Evolutionary conservation across 2,797 vertebrate species (phyloP).

Genomic region (Morus bassanus): DNA sequence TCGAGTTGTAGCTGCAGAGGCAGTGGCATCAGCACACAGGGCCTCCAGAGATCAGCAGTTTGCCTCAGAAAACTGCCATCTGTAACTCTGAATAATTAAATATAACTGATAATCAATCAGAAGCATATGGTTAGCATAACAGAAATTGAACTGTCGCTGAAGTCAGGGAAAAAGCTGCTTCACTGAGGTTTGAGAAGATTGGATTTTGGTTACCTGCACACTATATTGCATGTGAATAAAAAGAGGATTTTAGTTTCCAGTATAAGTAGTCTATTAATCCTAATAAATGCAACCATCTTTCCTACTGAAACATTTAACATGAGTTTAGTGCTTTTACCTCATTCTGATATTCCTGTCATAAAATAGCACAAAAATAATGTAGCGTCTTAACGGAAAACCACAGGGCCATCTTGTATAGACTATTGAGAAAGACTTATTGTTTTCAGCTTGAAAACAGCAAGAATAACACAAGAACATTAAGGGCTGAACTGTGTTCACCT

Average conservation of each 20-base stretch:
- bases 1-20: not conserved
- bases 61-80: conserved; percentile 61
- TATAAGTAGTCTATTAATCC: conserved; percentile 63
- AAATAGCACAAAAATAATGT: conserved; percentile 35
- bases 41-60: conserved; percentile 45
- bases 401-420: not conserved
- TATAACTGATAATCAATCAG: conserved; percentile 68
- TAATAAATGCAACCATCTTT: conserved; percentile 56
- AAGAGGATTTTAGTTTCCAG: conserved; percentile 42
- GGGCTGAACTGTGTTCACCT: not conserved
- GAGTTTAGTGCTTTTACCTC: conserved; percentile 42
- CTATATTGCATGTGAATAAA: conserved; percentile 45
- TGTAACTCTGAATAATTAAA: conserved; percentile 67
- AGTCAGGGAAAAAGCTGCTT: conserved; percentile 66
- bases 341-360: conserved; percentile 21
- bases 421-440: not conserved
- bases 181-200: conserved; percentile 53
- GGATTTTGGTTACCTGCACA: conserved; percentile 61
- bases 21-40: not conserved
- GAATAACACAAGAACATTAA: conserved; percentile 12
- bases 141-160: conserved; percentile 67
- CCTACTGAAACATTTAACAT: conserved; percentile 51
- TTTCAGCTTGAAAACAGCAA: not conserved
- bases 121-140: conserved; percentile 66
- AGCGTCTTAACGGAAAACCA: conserved; percentile 25